Conservation (phyloP, 2,113 vertebrate species). For the Poecile atricapillus region DNA sequence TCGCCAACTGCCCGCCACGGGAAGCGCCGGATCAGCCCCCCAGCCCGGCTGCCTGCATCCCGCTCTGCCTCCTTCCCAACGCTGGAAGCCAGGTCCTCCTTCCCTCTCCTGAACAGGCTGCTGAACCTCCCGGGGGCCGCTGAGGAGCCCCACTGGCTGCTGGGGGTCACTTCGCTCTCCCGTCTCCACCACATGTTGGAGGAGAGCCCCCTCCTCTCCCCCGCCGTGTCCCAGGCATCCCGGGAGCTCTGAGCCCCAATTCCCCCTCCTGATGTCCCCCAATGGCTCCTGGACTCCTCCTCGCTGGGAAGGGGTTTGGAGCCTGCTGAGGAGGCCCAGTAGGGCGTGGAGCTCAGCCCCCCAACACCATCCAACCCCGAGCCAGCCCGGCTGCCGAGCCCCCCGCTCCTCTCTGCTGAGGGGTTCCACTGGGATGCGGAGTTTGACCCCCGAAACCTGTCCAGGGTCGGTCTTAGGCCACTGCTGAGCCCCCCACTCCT, state of each 20-base stretch:
- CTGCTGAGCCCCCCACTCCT: not conserved
- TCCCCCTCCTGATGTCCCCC: not conserved
- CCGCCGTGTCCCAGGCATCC: not conserved
- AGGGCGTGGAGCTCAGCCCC: not conserved
- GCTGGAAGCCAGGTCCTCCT: not conserved
- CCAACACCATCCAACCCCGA: not conserved
- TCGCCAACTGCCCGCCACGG: not conserved
- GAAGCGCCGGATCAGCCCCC: not conserved
- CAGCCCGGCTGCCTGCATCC: not conserved
- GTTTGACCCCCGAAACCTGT: not conserved
- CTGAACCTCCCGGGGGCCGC: not conserved
- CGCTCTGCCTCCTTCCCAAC: not conserved
- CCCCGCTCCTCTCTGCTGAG: not conserved
- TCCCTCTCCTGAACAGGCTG: not conserved
- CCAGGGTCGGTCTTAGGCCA: not conserved
- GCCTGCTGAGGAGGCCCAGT: not conserved
- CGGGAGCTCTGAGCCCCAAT: not conserved
- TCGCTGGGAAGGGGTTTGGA: not conserved
- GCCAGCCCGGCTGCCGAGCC: not conserved
- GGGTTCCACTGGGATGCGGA: not conserved
- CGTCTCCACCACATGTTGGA: not conserved
- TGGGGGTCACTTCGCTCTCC: not conserved
- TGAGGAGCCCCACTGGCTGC: not conserved
- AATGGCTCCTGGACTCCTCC: not conserved
- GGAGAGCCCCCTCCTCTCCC: not conserved